phyloP scores from a whole-genome alignment of 2,888 invertebrate species.

The Eutolmus rufibarbis region DNA sequence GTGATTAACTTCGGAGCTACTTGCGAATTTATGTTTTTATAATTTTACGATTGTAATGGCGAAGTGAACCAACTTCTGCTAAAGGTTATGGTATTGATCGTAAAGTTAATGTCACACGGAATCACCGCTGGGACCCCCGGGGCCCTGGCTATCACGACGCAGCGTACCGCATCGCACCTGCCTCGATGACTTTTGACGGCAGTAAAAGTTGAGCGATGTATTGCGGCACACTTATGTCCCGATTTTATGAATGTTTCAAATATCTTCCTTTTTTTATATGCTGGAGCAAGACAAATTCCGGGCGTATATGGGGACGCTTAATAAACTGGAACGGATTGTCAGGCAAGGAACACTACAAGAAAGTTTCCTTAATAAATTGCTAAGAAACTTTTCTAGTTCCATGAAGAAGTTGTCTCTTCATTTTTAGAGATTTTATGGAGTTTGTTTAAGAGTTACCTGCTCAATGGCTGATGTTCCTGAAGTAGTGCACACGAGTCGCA shows the following conservation, averaged over 20 bases:
- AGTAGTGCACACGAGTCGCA: background rate
- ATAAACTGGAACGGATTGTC: background rate
- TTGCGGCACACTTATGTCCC: background rate
- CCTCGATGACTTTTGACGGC: background rate
- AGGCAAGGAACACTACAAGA: background rate
- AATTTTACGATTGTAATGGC: constrained; percentile 19
- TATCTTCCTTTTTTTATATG: background rate
- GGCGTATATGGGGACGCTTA: background rate
- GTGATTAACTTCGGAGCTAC: constrained; percentile 15
- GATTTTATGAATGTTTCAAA: background rate
- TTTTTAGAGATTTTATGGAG: background rate
- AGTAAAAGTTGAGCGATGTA: constrained; percentile 12
- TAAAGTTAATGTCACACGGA: constrained; percentile 24
- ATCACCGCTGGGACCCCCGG: background rate
- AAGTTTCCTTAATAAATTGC: background rate
- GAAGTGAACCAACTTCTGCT: constrained; percentile 4
- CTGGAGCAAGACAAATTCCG: background rate
- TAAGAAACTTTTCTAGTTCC: background rate
- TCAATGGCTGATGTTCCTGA: background rate
- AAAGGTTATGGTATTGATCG: constrained; percentile 5
- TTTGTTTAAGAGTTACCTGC: background rate
- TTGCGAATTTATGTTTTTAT: constrained; percentile 32
- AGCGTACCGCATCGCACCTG: background rate
- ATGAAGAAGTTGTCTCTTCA: background rate
- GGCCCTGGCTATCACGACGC: background rate